Evolutionary conservation across 2,797 vertebrate genomes (phyloP).

Genomic region (Eulemur coronatus): DNA sequence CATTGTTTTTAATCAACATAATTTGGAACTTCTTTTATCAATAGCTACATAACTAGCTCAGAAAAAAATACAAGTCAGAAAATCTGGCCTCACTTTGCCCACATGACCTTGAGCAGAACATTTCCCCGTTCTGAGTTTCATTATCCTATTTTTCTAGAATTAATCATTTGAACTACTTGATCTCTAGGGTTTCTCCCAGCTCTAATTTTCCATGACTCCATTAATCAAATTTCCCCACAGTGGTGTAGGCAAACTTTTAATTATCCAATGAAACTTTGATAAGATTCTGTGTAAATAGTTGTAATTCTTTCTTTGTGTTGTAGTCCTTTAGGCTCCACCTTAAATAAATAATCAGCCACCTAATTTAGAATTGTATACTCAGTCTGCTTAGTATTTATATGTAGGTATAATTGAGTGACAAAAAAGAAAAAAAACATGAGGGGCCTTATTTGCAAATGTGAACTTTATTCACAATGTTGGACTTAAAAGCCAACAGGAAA

Average conservation of each 20-base stretch:
- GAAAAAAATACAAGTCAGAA: neutral
- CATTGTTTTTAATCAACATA: neutral
- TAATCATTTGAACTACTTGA: neutral
- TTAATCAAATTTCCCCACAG: conserved; percentile 51
- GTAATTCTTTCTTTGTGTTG: conserved; percentile 32
- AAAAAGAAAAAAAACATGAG: neutral
- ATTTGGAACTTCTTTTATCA: neutral
- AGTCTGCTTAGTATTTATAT: neutral
- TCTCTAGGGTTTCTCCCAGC: neutral
- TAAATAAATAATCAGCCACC: conserved; percentile 32
- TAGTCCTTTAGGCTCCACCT: neutral
- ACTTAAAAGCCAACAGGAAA: neutral
- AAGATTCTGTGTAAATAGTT: conserved; percentile 43
- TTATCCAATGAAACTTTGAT: conserved; percentile 54
- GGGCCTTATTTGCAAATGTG: neutral
- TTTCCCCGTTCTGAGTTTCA: neutral
- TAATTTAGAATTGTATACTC: conserved; percentile 13
- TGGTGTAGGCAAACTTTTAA: conserved; percentile 29
- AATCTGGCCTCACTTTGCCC: neutral
- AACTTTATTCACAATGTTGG: neutral
- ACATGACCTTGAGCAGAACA: neutral
- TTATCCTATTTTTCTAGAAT: conserved; percentile 4
- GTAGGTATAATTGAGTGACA: neutral
- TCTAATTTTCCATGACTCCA: conserved; percentile 21
- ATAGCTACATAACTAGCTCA: neutral